These are phyloP conservation scores for Macrosiphum euphorbiae DNA, from an alignment of 2,888 invertebrate species.

Conservation along the genomic window DNA sequence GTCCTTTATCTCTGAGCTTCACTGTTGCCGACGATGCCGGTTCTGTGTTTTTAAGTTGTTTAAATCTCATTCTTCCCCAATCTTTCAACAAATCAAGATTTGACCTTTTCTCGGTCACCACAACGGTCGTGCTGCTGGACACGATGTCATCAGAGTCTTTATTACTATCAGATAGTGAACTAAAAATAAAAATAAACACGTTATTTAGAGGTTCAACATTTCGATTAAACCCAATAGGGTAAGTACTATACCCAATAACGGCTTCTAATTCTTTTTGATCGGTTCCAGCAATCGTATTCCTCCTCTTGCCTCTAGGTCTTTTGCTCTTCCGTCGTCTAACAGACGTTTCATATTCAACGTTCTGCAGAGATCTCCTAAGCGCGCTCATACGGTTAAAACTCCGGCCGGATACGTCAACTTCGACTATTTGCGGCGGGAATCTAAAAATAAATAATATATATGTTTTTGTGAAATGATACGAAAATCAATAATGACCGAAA, in stretches of 20 bases:
- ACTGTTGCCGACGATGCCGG: constrained; percentile 73
- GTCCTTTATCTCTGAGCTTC: constrained; percentile 80
- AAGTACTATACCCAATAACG: constrained; percentile 83
- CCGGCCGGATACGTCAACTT: constrained; percentile 89
- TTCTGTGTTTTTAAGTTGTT: constrained; percentile 76
- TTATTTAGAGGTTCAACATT: background rate
- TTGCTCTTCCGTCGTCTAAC: constrained; percentile 77
- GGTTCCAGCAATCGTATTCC: constrained; percentile 92
- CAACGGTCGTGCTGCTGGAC: constrained; percentile 71
- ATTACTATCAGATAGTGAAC: constrained; percentile 73
- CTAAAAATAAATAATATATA: constrained; percentile 73
- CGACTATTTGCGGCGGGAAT: constrained; percentile 89
- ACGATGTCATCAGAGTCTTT: constrained; percentile 66
- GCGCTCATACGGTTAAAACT: constrained; percentile 91
- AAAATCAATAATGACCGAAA: background rate
- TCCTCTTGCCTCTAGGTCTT: constrained; percentile 84
- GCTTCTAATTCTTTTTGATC: constrained; percentile 92
- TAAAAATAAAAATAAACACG: constrained; percentile 60
- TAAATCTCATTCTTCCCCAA: constrained; percentile 86
- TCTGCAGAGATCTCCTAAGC: constrained; percentile 84
- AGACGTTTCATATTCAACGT: constrained; percentile 69
- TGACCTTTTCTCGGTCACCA: constrained; percentile 72
- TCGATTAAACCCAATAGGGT: background rate
- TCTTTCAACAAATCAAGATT: constrained; percentile 87
- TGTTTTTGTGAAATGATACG: background rate